Evolutionary conservation across 2,888 invertebrate species (phyloP).

Genomic region (Tridacna gigas): DNA sequence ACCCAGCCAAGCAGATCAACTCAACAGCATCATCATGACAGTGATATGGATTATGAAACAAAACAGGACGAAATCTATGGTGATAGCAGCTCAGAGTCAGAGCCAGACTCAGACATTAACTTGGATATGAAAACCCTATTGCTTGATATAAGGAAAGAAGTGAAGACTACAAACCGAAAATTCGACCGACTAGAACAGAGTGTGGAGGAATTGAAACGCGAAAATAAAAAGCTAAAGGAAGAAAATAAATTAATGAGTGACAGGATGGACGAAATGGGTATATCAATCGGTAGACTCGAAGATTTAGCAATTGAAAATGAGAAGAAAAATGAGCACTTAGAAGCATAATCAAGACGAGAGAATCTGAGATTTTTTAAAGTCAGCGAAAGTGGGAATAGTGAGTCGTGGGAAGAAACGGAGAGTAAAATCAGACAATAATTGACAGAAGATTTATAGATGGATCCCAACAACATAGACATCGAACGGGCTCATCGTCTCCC

Average conservation of each 20-base stretch:
- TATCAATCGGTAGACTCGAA: no score
- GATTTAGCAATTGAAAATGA: no score
- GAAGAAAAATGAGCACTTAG: neutral
- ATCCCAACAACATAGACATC: neutral
- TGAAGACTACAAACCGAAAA: no score
- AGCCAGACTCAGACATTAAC: neutral
- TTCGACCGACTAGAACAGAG: no score
- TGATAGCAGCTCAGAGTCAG: neutral
- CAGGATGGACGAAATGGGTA: neutral
- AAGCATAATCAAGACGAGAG: neutral
- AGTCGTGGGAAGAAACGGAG: conserved; percentile 2
- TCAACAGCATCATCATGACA: neutral
- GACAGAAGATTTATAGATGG: neutral
- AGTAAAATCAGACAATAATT: neutral
- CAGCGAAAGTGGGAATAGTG: neutral
- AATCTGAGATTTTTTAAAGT: neutral
- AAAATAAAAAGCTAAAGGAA: no score
- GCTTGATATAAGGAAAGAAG: neutral
- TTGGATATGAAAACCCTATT: neutral
- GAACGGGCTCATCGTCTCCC: neutral
- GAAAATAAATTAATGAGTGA: neutral
- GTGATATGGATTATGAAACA: neutral
- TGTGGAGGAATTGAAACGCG: no score
- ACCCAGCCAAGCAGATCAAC: neutral
- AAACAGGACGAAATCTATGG: conserved; percentile 6